A percentile compares a stretch with the other conserved stretches of the same genome.
Evolutionary conservation across 2,797 vertebrate genomes (phyloP).

Genomic region (Tamandua tetradactyla): DNA sequence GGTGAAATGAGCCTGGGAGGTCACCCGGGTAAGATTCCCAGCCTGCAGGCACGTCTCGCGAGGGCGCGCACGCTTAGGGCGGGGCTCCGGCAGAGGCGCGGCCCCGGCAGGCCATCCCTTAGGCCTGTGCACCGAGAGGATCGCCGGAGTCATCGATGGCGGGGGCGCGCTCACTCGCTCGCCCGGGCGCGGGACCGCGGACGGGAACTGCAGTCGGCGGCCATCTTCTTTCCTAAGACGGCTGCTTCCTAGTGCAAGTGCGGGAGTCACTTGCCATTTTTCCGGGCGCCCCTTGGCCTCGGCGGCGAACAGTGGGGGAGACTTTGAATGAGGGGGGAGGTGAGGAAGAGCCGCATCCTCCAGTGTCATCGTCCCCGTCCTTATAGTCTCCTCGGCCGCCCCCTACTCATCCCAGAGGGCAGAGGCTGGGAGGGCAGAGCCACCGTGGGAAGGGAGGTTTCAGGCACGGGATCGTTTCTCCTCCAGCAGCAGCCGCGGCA

Average conservation of each 20-base stretch:
- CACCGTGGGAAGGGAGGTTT: conserved; percentile 10
- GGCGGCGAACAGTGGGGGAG: neutral
- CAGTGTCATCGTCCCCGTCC: conserved; percentile 18
- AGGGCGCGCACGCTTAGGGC: conserved; percentile 11
- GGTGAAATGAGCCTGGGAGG: neutral
- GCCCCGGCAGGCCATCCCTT: conserved; percentile 58
- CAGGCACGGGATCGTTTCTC: neutral
- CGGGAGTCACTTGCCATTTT: neutral
- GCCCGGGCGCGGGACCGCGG: conserved; percentile 34
- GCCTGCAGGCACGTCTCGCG: neutral
- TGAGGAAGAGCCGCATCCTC: neutral
- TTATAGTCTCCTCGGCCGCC: conserved; percentile 13
- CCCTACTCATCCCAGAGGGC: conserved; percentile 8
- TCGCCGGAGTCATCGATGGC: conserved; percentile 45
- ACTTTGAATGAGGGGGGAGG: conserved; percentile 56
- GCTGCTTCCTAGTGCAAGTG: conserved; percentile 61
- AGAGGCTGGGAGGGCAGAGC: neutral
- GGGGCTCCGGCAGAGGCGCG: neutral
- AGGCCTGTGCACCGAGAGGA: conserved; percentile 21
- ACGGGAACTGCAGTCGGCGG: conserved; percentile 69
- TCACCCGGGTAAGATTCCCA: neutral
- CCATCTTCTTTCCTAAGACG: conserved; percentile 81
- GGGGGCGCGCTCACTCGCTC: conserved; percentile 53
- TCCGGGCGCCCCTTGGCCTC: conserved; percentile 22
- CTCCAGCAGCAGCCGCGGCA: neutral